Percentiles rank a stretch among this genome's conserved stretches.
phyloP scores from a whole-genome alignment of 2,797 vertebrate species.

The Capromys pilorides region DNA sequence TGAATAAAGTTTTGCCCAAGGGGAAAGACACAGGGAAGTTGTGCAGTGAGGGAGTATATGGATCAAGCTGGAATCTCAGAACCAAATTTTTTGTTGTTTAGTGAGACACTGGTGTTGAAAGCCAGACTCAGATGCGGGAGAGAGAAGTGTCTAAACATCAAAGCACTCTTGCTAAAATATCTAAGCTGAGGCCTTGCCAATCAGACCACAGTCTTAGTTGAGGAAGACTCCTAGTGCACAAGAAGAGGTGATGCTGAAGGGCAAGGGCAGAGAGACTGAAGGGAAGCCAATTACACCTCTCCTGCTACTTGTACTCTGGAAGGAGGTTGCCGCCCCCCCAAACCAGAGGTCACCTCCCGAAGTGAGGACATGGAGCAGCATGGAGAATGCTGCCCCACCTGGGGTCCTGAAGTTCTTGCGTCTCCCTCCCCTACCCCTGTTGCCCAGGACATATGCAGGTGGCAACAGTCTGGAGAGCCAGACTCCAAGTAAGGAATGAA shows the following conservation, averaged over 20 bases:
- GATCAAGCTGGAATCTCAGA: not conserved
- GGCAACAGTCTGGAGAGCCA: not conserved
- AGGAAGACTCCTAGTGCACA: not conserved
- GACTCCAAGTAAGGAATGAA: not conserved
- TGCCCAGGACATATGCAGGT: not conserved
- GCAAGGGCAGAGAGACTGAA: not conserved
- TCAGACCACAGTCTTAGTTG: not conserved
- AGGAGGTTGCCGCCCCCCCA: not conserved
- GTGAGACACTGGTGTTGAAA: conserved; percentile 6
- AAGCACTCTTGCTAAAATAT: conserved; percentile 5
- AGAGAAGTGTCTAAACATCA: not conserved
- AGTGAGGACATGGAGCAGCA: not conserved
- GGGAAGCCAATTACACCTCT: not conserved
- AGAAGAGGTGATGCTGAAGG: not conserved
- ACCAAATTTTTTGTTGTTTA: not conserved
- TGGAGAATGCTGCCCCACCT: not conserved
- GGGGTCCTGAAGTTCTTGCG: not conserved
- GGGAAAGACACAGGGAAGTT: not conserved
- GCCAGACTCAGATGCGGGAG: not conserved
- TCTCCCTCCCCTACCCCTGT: rapidly evolving
- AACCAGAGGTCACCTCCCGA: not conserved
- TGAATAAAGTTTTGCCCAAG: not conserved
- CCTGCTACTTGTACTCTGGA: not conserved
- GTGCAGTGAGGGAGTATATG: rapidly evolving
- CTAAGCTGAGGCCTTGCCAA: not conserved